Base-by-base conservation (phyloP, 1,140 invertebrate species). In the Cyphomyrmex costatus region DNA sequence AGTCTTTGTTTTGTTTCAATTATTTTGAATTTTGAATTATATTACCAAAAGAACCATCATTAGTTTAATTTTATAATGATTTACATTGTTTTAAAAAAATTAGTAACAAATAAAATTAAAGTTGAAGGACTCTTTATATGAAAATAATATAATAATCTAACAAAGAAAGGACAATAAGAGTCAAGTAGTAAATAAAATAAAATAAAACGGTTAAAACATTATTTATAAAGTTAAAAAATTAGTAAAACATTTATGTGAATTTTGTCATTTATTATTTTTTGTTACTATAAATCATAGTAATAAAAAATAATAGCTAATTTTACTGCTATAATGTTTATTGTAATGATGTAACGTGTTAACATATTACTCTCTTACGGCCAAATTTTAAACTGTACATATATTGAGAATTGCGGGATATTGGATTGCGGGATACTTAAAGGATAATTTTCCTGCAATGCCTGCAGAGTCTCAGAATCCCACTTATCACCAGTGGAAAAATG, bases 321-420 rank as follows among this genome's bases (percentile, higher is more conserved):
- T 36, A 12, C 1, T 66, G 33, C 14, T 42, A 19, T 16, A 61
- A 19, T 63, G 46, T 30, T 42, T 21, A 21, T 24, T 60, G 86
- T 42, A 93, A 93, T 84, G 74, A 65, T 42, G 87, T 89, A 90
- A 84, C 87, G 91, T 83, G 2, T 42, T 42, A 42, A 42, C 36
- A 10, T 8, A 3, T 42, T 2, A 12, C 93, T 88, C 94, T 94
- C 94, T 95, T 92, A 92, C 94, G 94, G 92, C 83, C 42, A 79
- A 87, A 42, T n/a, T 84, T 86, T 86, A 92, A 94, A 95, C 94
- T 94, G 94, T 90, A n/a, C n/a, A 10, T 42, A 42, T 42, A 42
- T 12, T 2, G 36, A 2, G 8, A 42, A 42, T 42, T 42, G 36
- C 30, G 73, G 16, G 14, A 60, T 51, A 33, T 21, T 63, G n/a